Evolutionary conservation across 2,797 vertebrate genomes (phyloP).

Genomic region (Lagorchestes hirsutus): DNA sequence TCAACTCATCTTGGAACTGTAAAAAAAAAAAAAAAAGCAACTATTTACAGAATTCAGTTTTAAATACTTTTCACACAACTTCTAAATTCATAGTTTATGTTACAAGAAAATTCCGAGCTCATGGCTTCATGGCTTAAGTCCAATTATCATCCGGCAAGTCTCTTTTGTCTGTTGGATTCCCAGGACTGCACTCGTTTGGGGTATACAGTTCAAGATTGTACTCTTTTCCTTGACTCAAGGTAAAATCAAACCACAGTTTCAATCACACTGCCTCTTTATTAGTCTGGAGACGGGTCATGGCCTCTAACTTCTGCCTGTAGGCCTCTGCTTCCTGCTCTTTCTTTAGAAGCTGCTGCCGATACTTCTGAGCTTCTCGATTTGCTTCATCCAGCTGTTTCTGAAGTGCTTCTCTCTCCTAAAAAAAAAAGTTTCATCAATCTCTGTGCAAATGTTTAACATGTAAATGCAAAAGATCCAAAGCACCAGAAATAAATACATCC

Average conservation of each 20-base stretch:
- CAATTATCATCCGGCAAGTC: conserved; percentile 83
- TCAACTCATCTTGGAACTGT: conserved; percentile 88
- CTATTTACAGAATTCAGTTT: conserved; percentile 91
- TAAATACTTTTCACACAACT: conserved; percentile 91
- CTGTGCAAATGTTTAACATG: conserved; percentile 37
- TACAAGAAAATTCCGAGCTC: conserved; percentile 88
- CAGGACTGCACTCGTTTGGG: conserved; percentile 78
- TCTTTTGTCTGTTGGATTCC: conserved; percentile 81
- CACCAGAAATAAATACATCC: neutral
- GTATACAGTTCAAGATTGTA: conserved; percentile 84
- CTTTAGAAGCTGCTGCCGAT: conserved; percentile 91
- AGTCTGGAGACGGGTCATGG: conserved; percentile 91
- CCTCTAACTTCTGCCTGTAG: conserved; percentile 92
- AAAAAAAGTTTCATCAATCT: conserved; percentile 72
- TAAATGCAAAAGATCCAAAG: neutral
- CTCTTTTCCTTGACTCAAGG: conserved; percentile 81
- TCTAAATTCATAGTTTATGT: conserved; percentile 87
- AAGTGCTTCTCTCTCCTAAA: conserved; percentile 92
- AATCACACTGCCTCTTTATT: conserved; percentile 90
- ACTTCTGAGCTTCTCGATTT: conserved; percentile 92
- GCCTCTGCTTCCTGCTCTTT: conserved; percentile 93
- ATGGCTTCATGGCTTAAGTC: conserved; percentile 86
- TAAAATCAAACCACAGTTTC: conserved; percentile 77
- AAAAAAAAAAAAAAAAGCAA: conserved; percentile 84
- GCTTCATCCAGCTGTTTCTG: conserved; percentile 94